Conservation (phyloP, 2,113 vertebrate genomes). For the Pseudolaguvia tuberculata region DNA sequence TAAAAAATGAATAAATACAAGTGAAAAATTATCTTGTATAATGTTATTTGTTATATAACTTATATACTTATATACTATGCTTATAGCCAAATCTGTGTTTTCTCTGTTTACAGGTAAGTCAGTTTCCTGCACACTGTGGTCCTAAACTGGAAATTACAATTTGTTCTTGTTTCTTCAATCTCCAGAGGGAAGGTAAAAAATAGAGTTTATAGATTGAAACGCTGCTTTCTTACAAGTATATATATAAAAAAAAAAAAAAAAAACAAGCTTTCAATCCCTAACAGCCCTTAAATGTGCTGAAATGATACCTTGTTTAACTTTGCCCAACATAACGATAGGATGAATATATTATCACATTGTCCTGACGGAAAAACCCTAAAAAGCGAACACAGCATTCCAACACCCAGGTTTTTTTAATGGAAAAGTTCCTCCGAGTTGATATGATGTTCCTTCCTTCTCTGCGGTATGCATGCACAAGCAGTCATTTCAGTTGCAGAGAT, state of each 20-base stretch:
- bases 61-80: not conserved
- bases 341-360: not conserved
- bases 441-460: constrained; percentile 28
- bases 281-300: not conserved
- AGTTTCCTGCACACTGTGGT: constrained; percentile 30
- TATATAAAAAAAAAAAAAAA: constrained; percentile 7
- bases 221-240: not conserved
- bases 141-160: constrained; percentile 29
- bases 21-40: not conserved
- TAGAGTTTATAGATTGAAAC: constrained; percentile 30
- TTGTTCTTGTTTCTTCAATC: constrained; percentile 7
- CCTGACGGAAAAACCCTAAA: not conserved
- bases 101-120: constrained; percentile 46
- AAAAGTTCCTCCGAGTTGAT: constrained; percentile 24
- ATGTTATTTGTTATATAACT: not conserved
- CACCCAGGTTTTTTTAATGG: constrained; percentile 23
- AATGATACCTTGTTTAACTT: constrained; percentile 2
- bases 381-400: not conserved
- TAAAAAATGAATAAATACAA: too few relatives aligned
- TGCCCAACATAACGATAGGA: not conserved
- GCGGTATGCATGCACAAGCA: constrained; percentile 30
- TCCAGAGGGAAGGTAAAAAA: constrained; percentile 29
- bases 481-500: constrained; percentile 28
- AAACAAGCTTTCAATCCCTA: constrained; percentile 6
- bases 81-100: constrained; percentile 8